phyloP scores from a whole-genome alignment of 2,888 invertebrate species.

The Lasioglossum marginatum region DNA sequence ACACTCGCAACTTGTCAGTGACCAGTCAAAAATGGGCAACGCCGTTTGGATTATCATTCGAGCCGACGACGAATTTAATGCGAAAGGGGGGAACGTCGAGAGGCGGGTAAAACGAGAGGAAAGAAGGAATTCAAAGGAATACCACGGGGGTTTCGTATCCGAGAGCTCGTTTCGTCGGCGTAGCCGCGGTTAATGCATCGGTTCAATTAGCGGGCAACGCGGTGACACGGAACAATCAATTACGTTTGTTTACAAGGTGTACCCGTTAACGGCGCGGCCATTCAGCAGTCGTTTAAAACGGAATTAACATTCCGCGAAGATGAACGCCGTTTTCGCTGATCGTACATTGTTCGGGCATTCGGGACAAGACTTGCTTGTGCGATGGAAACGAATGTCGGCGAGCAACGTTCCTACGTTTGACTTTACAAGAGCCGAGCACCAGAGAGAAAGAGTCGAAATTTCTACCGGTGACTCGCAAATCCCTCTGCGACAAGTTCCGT shows the following conservation, averaged over 20 bases:
- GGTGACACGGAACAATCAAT: slow-evolving; percentile 70
- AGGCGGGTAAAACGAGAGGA: neutral
- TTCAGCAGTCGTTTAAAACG: slow-evolving; percentile 63
- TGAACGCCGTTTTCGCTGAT: slow-evolving; percentile 51
- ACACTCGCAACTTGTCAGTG: neutral
- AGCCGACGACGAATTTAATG: slow-evolving; percentile 12
- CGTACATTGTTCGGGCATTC: slow-evolving; percentile 48
- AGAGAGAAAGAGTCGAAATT: neutral
- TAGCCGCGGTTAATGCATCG: slow-evolving; percentile 64
- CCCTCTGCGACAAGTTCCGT: neutral
- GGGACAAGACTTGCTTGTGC: slow-evolving; percentile 28
- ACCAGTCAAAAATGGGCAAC: neutral
- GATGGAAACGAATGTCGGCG: slow-evolving; percentile 34
- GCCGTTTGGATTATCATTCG: neutral
- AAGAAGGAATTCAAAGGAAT: neutral
- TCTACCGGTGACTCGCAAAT: neutral
- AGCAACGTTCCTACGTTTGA: slow-evolving; percentile 22
- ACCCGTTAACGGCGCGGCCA: slow-evolving; percentile 62
- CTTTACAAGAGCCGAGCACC: neutral
- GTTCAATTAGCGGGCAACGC: slow-evolving; percentile 66
- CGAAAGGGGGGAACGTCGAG: neutral
- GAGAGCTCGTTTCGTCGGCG: slow-evolving; percentile 39
- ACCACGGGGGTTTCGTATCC: slow-evolving; percentile 31
- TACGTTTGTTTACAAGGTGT: slow-evolving; percentile 72
- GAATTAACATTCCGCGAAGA: slow-evolving; percentile 70